phyloP scores from a whole-genome alignment of 1,140 invertebrate genomes.

The Euwallacea fornicatus region DNA sequence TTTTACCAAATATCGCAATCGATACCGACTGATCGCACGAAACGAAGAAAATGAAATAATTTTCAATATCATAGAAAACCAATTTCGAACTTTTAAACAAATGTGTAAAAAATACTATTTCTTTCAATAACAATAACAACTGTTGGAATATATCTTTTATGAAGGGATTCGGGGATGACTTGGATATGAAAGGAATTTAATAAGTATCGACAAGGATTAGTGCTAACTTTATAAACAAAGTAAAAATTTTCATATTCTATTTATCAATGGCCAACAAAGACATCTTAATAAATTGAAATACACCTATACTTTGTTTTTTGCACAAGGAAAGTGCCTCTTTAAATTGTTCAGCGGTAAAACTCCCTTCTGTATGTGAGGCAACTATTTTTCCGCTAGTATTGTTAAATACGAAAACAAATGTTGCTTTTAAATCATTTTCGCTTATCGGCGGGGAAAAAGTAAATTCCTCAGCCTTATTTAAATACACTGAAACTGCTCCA shows the following conservation, averaged over 20 bases:
- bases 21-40: no score
- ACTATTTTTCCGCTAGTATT: constrained; percentile 66
- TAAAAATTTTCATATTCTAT: background rate
- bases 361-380: constrained; percentile 66
- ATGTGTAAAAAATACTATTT: no score
- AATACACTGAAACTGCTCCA: constrained; percentile 73
- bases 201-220: no score
- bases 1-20: no score
- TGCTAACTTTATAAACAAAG: no score
- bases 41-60: no score
- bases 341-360: constrained; percentile 66
- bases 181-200: no score
- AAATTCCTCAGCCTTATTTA: constrained; percentile 65
- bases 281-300: constrained; percentile 73
- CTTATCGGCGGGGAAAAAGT: constrained; percentile 62
- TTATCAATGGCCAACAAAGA: constrained; percentile 12
- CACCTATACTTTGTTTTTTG: constrained; percentile 62
- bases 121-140: no score
- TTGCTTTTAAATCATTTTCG: constrained; percentile 56
- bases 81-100: no score
- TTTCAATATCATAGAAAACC: no score
- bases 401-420: constrained; percentile 72
- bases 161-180: no score
- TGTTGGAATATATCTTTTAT: no score
- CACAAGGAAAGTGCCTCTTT: constrained; percentile 65